A percentile compares a stretch with the other conserved stretches of the same genome.
Evolutionary conservation across 2,797 vertebrate genomes (phyloP).

Genomic region (Poeciliopsis presidionis): DNA sequence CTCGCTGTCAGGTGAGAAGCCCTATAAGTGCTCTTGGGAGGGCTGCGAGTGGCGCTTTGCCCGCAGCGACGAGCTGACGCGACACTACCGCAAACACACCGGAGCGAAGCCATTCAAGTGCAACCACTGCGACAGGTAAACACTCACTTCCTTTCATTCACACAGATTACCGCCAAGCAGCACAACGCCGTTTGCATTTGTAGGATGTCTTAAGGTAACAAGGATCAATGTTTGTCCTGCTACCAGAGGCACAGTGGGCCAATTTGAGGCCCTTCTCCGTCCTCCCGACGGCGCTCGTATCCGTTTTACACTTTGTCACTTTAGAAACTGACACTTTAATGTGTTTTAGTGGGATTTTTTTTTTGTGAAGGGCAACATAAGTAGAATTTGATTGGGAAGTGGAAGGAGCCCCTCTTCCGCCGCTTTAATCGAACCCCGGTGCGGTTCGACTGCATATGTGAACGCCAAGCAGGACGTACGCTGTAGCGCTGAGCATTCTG

Average conservation of each 20-base stretch:
- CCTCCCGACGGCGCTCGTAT: not conserved
- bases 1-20: slow-evolving; percentile 89
- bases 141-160: slow-evolving; percentile 2
- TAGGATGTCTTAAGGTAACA: not conserved
- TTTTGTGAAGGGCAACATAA: not conserved
- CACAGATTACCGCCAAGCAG: slow-evolving; percentile 2
- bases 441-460: too few species aligned
- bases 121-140: slow-evolving; percentile 97
- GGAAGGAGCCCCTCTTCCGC: not conserved
- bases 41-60: slow-evolving; percentile 97
- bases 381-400: not conserved
- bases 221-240: not conserved
- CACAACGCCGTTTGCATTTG: not conserved
- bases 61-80: slow-evolving; percentile 93
- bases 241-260: not conserved
- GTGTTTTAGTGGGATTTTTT: not conserved
- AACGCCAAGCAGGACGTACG: too few species aligned
- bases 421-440: too few species aligned
- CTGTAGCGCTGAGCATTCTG: too few species aligned
- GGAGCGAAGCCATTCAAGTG: slow-evolving; percentile 97
- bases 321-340: not conserved
- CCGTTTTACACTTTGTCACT: not conserved
- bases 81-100: slow-evolving; percentile 98
- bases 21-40: slow-evolving; percentile 98
- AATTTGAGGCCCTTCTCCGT: not conserved